Base-by-base conservation (phyloP, 2,113 vertebrate genomes). In the Thamnaconus septentrionalis region DNA sequence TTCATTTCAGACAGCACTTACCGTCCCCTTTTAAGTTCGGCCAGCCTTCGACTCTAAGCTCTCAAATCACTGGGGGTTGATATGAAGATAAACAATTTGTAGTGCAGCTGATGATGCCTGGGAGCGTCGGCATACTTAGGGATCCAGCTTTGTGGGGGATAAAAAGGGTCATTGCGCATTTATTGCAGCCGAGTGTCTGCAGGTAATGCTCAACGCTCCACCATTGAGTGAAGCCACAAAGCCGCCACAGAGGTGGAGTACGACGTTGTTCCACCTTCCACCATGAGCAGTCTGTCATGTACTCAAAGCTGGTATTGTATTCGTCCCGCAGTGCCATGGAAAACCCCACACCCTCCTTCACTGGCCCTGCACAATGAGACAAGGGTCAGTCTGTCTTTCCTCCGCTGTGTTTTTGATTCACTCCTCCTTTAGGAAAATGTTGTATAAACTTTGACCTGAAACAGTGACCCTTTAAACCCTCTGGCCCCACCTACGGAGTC, bases 271-370 rank as follows among this genome's bases (percentile, higher is more conserved):
- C 70, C 66, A 41, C 78, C 64, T 48, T 60, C 60, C 31, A 60
- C 49, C 67, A 74, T 56, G 59, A 66, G 73, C 59, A 75, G 73
- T 71, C 63, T 59, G 60, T 69, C 64, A 60, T 64, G 66, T 3
- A 64, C 75, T 89, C 77, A 91, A 91, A 87, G 85, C 83, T 86
- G 67, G 75, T 64, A 84, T 89, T 88, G 84, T 88, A 52, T 78
- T 79, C 70, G n/a, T 49, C 41, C 60, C 3, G 51, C 50, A 54
- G 62, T 51, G 60, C 70, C 75, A 62, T 56, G 80, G 77, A 84
- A 86, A 84, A 62, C 55, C 78, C 73, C 82, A 48, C 55, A 69
- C 68, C 59, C 60, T 76, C 76, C 73, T 81, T 65, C 66, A 76
- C 76, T 59, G 69, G 7, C 63, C 68, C 69, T 60, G 56, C 64